Percentiles rank a stretch among this genome's conserved stretches.
These are phyloP conservation scores for Meda fulgida DNA, from an alignment of 2,797 vertebrate genomes.

Conservation along the genomic window DNA sequence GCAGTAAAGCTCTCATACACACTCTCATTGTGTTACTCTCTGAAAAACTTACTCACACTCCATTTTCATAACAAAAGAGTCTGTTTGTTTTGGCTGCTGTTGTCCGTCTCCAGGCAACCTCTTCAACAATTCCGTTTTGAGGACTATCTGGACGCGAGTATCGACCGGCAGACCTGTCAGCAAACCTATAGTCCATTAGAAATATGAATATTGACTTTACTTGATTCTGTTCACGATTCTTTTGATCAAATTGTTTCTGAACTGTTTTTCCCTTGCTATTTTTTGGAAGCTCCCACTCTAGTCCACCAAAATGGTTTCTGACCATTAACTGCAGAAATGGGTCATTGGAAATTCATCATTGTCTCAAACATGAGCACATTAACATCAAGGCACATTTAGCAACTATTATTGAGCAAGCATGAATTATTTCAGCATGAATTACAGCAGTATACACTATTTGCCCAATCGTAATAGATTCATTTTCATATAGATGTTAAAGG, in stretches of 20 bases:
- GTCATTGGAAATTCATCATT: neutral
- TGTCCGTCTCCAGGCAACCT: slow-evolving; percentile 62
- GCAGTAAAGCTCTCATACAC: slow-evolving; percentile 61
- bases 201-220: neutral
- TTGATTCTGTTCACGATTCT: neutral
- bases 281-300: neutral
- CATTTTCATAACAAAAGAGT: slow-evolving; percentile 59
- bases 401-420: neutral
- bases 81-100: slow-evolving; percentile 61
- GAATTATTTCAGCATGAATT: neutral
- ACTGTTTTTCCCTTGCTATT: neutral
- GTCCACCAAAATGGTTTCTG: neutral
- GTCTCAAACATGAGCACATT: neutral
- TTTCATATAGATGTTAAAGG: neutral
- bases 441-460: neutral
- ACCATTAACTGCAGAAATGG: neutral
- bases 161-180: slow-evolving; percentile 1
- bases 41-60: slow-evolving; percentile 69
- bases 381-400: neutral
- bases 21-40: slow-evolving; percentile 49
- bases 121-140: slow-evolving; percentile 54
- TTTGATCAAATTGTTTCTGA: neutral
- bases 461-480: neutral
- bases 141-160: slow-evolving; percentile 39
- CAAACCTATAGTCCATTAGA: neutral